Evolutionary conservation across 2,888 invertebrate genomes (phyloP), one percentile per base, ranked within the genome.

Genomic region (Eutolmus rufibarbis): DNA sequence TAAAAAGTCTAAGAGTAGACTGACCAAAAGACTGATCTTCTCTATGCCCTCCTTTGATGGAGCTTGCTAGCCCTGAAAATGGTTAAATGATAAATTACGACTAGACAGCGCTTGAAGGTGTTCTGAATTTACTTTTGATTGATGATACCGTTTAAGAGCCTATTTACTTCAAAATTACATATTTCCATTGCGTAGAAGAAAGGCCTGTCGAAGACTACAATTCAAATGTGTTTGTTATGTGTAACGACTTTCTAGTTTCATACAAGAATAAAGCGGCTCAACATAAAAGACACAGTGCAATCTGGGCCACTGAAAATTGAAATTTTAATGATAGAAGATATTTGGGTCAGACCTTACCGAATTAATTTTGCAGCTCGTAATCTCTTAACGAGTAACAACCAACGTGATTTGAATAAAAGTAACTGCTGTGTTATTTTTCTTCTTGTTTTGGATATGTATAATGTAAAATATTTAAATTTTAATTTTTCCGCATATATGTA

Each of bases 101-200:
- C 40, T 78, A 46, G 78, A 78, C 78, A 43, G 23, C 19, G 43
- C n/a, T 34, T 28, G n/a, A 40, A 43, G 40, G 78, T 43, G 43
- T 78, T 37, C 78, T 43, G 40, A 43, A 78, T 43, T 78, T 40
- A 43, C 14, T 78, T 78, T 78, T 78, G 78, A 78, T 78, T 78
- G 40, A 78, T 78, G 78, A 43, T 19, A 78, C 40, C 43, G 78
- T 78, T 78, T 78, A 78, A 28, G 66, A 66, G 23, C 28, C 66
- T 66, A 66, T 23, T 66, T 66, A 12, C 66, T 19, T 28, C 19
- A 66, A 66, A 66, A 19, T 23, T 28, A 28, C 66, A 66, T 66
- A 66, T 19, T 19, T 23, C 28, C 23, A 28, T 66, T 9, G 12
- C 19, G 19, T 12, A 12, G 28, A 66, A 66, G 66, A 66, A 66